Evolutionary conservation across 2,113 vertebrate species (phyloP).

Genomic region (Xerus inauris): DNA sequence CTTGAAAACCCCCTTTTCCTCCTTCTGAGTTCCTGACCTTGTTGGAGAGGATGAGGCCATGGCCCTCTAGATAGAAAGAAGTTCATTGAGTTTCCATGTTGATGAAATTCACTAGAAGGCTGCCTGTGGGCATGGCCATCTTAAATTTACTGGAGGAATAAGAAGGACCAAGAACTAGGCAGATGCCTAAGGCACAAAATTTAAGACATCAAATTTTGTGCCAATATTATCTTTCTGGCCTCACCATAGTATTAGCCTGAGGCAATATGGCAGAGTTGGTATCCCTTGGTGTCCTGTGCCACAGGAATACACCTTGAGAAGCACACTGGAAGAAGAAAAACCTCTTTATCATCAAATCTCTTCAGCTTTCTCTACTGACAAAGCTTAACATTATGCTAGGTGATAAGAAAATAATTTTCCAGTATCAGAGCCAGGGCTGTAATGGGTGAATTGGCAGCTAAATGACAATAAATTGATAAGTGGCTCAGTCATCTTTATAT

Average conservation of each 20-base stretch:
- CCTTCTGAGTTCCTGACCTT: not conserved
- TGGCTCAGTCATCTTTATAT: not conserved
- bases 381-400: not conserved
- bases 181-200: not conserved
- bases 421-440: not conserved
- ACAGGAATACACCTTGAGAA: not conserved
- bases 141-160: not conserved
- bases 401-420: constrained; percentile 3
- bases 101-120: not conserved
- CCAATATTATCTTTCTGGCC: not conserved
- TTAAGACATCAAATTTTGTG: not conserved
- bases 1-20: not conserved
- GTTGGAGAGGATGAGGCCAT: not conserved
- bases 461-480: constrained; percentile 21
- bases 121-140: not conserved
- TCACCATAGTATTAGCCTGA: not conserved
- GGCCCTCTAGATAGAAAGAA: not conserved
- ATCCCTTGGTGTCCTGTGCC: not conserved
- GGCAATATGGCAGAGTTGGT: not conserved
- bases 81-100: not conserved
- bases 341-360: not conserved
- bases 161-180: not conserved
- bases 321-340: not conserved
- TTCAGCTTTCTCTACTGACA: not conserved
- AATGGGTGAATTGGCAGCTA: constrained; percentile 10